Base-by-base conservation (phyloP, 1,140 invertebrate genomes). In the Drosophila melanica region DNA sequence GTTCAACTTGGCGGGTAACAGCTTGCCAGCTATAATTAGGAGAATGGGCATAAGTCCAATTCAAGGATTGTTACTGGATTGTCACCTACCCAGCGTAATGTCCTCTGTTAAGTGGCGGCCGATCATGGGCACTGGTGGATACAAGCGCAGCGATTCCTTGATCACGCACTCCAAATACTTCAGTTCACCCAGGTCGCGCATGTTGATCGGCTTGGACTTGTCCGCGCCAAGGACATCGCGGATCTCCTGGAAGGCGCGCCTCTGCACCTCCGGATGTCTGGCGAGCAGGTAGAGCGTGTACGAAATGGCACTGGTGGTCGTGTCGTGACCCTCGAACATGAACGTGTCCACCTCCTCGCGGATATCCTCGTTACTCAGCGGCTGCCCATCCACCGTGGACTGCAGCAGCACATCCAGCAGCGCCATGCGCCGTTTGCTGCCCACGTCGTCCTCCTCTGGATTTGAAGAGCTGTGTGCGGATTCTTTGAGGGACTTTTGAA, bases 271-370 rank as follows among this genome's bases (percentile, higher is more conserved):
- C 0, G 92, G 93, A 92, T 95, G 79, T 62, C 92, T 91, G 4
- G 93, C 93, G 23, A 96, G 75, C 12, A 92, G 77, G 68, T 94
- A 94, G 0, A 95, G 66, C 1, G 93, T 90, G 91, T 93, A 95
- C 35, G 91, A 91, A 1, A 95, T 92, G 4, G 92, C 93, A 44
- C 93, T 92, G 0, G 94, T 93, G 3, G 95, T 96, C 16, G 96
- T 96, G 75, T 97, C 96, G 41, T 94, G 93, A 3, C 96, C 96
- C 93, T 95, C 95, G 91, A 96, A 96, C 94, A 96, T 95, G 76
- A 96, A 96, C 0, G 96, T 96, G 69, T 96, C 94, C 1, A 96
- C 95, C 93, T 96, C 95, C 92, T 96, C 95, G 53, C 94, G 92
- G 12, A 97, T 95, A 75, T 96, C 95, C 11, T 93, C 91, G 68